Conservation (phyloP, 1,140 invertebrate species). For the Ceratina calcarata region DNA sequence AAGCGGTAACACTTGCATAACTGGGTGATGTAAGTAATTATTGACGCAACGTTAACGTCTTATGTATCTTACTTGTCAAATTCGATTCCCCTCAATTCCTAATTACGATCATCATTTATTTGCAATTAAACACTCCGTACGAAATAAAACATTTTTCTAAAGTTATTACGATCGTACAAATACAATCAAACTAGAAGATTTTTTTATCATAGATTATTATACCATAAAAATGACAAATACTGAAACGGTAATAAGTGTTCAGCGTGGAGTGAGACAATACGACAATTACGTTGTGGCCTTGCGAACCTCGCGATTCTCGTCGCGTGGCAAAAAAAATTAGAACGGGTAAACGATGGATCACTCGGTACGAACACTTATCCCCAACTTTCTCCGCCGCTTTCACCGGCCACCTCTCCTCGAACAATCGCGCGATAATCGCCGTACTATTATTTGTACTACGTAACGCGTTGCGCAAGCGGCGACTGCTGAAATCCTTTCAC, state of each 20-base stretch:
- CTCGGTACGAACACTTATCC: conserved; percentile 50
- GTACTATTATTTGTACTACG: conserved; percentile 64
- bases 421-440: conserved; percentile 64
- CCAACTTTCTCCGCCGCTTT: conserved; percentile 66
- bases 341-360: conserved; percentile 41
- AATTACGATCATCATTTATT: too few relatives aligned
- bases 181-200: too few relatives aligned
- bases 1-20: neutral
- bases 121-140: too few relatives aligned
- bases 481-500: conserved; percentile 41
- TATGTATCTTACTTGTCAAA: neutral
- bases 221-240: too few relatives aligned
- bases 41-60: neutral
- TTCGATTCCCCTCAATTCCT: too few relatives aligned
- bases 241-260: neutral
- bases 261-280: too few relatives aligned
- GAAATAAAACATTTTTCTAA: too few relatives aligned
- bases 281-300: conserved; percentile 9
- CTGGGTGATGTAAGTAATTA: neutral
- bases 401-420: conserved; percentile 49
- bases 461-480: conserved; percentile 43
- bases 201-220: neutral
- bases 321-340: conserved; percentile 35
- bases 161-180: too few relatives aligned
- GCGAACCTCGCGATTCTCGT: neutral